Evolutionary conservation across 2,113 vertebrate species (phyloP).

Genomic region (Trematomus loennbergii): DNA sequence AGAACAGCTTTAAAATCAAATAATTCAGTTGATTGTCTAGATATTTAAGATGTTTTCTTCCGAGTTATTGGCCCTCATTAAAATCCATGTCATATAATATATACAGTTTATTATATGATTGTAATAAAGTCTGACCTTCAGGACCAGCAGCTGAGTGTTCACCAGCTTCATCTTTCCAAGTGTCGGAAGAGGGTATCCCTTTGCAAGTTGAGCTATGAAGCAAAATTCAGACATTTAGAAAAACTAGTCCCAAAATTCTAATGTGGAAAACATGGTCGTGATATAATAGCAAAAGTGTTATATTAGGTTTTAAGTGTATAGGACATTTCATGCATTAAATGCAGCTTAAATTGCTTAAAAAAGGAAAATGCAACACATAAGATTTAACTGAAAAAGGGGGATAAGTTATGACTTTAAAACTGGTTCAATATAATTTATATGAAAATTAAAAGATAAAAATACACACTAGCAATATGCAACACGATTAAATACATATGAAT

Average conservation of each 20-base stretch:
- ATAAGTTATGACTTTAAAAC: no score
- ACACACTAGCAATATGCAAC: neutral
- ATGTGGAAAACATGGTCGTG: no score
- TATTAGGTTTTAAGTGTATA: neutral
- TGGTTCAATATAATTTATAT: no score
- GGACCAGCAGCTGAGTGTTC: constrained; percentile 76
- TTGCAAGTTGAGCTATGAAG: constrained; percentile 63
- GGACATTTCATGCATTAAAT: neutral
- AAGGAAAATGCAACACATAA: neutral
- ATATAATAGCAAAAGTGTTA: neutral
- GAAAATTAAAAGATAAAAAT: neutral
- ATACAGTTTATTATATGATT: no score
- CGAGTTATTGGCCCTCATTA: neutral
- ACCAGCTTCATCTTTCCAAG: constrained; percentile 80
- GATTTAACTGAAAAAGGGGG: no score
- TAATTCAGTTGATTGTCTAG: neutral
- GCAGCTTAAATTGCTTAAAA: neutral
- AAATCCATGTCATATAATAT: neutral
- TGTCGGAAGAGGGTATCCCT: constrained; percentile 82
- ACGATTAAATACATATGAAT: neutral
- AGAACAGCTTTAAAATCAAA: neutral
- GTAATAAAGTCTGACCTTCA: constrained; percentile 81
- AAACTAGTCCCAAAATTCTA: neutral
- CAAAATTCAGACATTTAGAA: neutral
- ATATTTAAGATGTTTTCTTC: neutral